These are phyloP conservation scores for Acridotheres tristis DNA, from an alignment of 2,797 vertebrate genomes.

Conservation along the genomic window DNA sequence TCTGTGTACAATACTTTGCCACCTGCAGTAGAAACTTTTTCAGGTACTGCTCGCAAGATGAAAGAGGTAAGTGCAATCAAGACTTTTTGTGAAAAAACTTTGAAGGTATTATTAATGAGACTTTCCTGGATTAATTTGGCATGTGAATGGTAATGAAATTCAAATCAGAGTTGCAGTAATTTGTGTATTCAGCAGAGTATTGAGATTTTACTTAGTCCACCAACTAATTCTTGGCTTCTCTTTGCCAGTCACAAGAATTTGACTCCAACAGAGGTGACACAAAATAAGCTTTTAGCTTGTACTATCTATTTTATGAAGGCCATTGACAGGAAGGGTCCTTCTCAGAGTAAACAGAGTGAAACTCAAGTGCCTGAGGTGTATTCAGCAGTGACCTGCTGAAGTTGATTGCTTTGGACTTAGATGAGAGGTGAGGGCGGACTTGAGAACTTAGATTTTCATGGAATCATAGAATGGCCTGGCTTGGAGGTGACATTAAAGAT, in stretches of 20 bases:
- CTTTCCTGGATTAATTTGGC: neutral
- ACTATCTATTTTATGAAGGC: neutral
- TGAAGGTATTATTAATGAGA: neutral
- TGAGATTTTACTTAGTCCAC: neutral
- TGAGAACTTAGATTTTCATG: neutral
- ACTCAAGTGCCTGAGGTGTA: neutral
- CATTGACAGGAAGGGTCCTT: neutral
- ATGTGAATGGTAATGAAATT: neutral
- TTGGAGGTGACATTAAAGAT: neutral
- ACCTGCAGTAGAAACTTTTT: neutral
- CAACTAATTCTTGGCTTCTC: neutral
- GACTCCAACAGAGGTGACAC: neutral
- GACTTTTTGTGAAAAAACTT: neutral
- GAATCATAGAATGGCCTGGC: neutral
- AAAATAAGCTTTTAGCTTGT: neutral
- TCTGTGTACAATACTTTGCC: neutral
- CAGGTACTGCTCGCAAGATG: neutral
- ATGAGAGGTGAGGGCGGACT: neutral
- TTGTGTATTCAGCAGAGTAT: neutral
- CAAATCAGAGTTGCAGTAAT: neutral
- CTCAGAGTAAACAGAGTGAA: neutral
- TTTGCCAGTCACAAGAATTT: neutral
- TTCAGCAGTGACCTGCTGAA: neutral
- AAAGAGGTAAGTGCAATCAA: neutral
- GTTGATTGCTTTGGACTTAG: neutral